Percentiles rank a stretch among this genome's conserved stretches.
phyloP scores from a whole-genome alignment of 2,113 vertebrate species.

The Otis tarda region DNA sequence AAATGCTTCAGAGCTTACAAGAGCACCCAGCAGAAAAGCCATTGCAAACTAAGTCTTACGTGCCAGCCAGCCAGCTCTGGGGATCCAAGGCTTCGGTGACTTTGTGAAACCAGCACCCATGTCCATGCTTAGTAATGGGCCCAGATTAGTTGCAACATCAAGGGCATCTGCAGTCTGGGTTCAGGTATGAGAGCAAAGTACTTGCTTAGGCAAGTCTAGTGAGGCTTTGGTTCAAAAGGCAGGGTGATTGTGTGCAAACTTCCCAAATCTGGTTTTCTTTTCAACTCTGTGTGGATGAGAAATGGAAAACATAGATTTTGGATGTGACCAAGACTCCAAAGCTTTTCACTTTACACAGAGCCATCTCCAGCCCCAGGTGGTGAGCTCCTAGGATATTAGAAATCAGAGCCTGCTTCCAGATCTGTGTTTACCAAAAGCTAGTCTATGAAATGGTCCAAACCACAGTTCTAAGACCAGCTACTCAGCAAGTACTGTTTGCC shows the following conservation, averaged over 20 bases:
- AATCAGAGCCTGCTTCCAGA: neutral
- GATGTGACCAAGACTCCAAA: neutral
- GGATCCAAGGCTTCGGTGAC: neutral
- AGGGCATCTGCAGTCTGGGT: neutral
- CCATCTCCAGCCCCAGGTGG: neutral
- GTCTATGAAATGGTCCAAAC: neutral
- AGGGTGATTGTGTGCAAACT: neutral
- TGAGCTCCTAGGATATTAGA: neutral
- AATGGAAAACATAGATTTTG: neutral
- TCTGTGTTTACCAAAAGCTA: neutral
- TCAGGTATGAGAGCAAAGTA: neutral
- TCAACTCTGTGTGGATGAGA: neutral
- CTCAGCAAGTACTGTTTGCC: neutral
- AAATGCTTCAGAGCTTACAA: neutral
- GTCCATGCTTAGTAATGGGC: neutral
- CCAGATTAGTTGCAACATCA: neutral
- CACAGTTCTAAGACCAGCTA: neutral
- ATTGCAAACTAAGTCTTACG: neutral
- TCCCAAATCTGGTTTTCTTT: neutral
- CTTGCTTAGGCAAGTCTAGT: neutral
- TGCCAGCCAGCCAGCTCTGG: neutral
- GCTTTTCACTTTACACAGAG: neutral
- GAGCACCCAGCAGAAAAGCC: neutral
- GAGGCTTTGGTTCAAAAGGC: neutral
- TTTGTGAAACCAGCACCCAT: neutral